These are phyloP conservation scores for Schizopygopsis pylzovi DNA, from an alignment of 2,797 vertebrate species.

Conservation along the genomic window DNA sequence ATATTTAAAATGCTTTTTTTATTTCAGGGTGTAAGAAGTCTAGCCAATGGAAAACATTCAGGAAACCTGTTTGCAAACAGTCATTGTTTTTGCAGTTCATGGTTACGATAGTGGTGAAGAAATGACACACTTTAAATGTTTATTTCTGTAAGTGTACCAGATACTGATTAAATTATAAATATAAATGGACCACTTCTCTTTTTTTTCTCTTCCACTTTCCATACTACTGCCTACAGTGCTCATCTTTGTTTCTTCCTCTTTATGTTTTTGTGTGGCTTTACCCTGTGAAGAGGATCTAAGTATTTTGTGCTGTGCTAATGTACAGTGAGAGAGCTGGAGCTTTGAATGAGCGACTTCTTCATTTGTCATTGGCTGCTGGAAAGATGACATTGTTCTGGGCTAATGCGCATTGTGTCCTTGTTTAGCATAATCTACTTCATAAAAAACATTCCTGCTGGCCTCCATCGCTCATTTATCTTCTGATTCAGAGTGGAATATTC, in stretches of 20 bases:
- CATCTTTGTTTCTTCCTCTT: not conserved
- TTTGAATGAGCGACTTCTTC: not conserved
- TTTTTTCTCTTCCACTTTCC: not conserved
- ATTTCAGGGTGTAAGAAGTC: not conserved
- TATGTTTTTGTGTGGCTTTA: not conserved
- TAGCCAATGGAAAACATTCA: not conserved
- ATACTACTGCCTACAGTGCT: not conserved
- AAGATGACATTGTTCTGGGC: slow-evolving; percentile 11
- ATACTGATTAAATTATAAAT: not conserved
- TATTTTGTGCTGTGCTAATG: not conserved
- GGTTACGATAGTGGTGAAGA: too few species aligned
- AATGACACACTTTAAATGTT: not conserved
- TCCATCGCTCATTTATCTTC: not conserved
- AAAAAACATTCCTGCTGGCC: not conserved
- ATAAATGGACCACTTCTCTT: not conserved
- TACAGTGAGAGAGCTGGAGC: not conserved
- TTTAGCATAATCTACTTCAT: not conserved
- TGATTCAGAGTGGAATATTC: slow-evolving; percentile 6
- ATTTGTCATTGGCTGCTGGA: slow-evolving; percentile 1
- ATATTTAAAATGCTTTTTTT: too few species aligned
- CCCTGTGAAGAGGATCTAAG: not conserved
- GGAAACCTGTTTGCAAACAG: not conserved
- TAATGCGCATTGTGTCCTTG: slow-evolving; percentile 12
- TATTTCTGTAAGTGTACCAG: not conserved
- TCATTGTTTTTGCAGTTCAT: not conserved